A percentile compares a stretch with the other conserved stretches of the same genome.
phyloP scores from a whole-genome alignment of 2,113 vertebrate species.

The Scomber colias region DNA sequence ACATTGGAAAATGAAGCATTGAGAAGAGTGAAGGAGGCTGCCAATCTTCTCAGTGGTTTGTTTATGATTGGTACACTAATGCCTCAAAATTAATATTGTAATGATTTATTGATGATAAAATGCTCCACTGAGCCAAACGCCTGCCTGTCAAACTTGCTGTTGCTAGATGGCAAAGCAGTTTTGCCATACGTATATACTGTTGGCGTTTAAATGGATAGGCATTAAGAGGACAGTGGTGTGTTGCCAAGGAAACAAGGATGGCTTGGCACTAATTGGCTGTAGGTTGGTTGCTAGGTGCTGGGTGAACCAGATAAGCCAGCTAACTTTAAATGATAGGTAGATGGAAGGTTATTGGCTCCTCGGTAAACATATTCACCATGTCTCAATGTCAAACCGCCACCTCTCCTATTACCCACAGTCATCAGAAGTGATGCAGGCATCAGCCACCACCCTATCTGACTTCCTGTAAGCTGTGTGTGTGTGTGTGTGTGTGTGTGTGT shows the following conservation, averaged over 20 bases:
- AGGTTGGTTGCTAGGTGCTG: slow-evolving; percentile 61
- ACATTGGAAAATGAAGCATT: slow-evolving; percentile 24
- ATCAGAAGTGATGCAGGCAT: slow-evolving; percentile 4
- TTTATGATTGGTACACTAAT: slow-evolving; percentile 35
- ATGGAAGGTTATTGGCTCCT: slow-evolving; percentile 21
- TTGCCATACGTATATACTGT: not conserved
- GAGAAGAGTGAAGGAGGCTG: not conserved
- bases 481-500: slow-evolving; percentile 17
- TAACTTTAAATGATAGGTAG: slow-evolving; percentile 40
- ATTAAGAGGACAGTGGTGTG: slow-evolving; percentile 41
- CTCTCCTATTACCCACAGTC: slow-evolving; percentile 20
- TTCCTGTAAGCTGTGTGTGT: slow-evolving; percentile 22
- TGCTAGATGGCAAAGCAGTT: slow-evolving; percentile 11
- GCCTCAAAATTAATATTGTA: slow-evolving; percentile 35
- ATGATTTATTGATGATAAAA: slow-evolving; percentile 42
- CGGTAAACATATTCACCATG: slow-evolving; percentile 32
- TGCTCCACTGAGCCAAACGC: slow-evolving; percentile 1
- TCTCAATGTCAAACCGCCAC: slow-evolving; percentile 39
- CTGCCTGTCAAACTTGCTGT: slow-evolving; percentile 17
- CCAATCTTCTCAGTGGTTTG: slow-evolving; percentile 32
- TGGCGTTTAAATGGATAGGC: slow-evolving; percentile 44
- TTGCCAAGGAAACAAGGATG: slow-evolving; percentile 70
- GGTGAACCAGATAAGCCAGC: slow-evolving; percentile 34
- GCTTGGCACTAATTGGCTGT: slow-evolving; percentile 61
- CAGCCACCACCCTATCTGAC: slow-evolving; percentile 8